phyloP scores from a whole-genome alignment of 2,113 vertebrate genomes.

The Romanogobio albipinnatus region DNA sequence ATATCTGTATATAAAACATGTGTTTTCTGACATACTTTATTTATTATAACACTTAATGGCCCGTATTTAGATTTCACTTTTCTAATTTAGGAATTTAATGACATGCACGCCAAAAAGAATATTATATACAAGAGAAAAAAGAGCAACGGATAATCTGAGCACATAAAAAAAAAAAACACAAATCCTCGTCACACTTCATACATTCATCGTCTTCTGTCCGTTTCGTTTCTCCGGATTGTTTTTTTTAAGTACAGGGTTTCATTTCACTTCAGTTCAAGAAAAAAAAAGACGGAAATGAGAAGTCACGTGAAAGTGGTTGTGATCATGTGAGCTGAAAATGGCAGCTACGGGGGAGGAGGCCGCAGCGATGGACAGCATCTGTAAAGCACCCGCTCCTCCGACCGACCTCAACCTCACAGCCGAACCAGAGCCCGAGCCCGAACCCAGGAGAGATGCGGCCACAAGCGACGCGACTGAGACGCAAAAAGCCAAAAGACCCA shows the following conservation, averaged over 20 bases:
- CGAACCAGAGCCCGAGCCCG: not conserved
- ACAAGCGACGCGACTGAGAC: slow-evolving; percentile 54
- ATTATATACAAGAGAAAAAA: not conserved
- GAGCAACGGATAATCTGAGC: not conserved
- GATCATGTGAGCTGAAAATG: slow-evolving; percentile 69
- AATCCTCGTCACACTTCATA: not conserved
- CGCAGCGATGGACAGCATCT: slow-evolving; percentile 71
- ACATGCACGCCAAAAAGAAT: not conserved
- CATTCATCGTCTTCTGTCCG: not conserved
- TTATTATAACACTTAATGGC: not conserved
- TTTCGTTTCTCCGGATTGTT: not conserved
- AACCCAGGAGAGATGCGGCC: not conserved
- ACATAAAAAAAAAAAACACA: not conserved
- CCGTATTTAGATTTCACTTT: not conserved
- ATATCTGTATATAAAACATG: slow-evolving; percentile 10
- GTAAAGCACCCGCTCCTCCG: slow-evolving; percentile 56
- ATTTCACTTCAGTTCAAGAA: not conserved
- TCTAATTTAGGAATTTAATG: not conserved
- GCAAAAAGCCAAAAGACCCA: slow-evolving; percentile 61
- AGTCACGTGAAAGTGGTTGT: slow-evolving; percentile 70
- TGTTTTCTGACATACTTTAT: not conserved
- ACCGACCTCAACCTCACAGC: slow-evolving; percentile 46
- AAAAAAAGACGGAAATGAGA: not conserved
- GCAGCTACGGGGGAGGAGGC: slow-evolving; percentile 74
- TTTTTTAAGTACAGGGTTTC: not conserved